Conservation (phyloP, 2,797 vertebrate species). For the Bryconaethiops microstoma region DNA sequence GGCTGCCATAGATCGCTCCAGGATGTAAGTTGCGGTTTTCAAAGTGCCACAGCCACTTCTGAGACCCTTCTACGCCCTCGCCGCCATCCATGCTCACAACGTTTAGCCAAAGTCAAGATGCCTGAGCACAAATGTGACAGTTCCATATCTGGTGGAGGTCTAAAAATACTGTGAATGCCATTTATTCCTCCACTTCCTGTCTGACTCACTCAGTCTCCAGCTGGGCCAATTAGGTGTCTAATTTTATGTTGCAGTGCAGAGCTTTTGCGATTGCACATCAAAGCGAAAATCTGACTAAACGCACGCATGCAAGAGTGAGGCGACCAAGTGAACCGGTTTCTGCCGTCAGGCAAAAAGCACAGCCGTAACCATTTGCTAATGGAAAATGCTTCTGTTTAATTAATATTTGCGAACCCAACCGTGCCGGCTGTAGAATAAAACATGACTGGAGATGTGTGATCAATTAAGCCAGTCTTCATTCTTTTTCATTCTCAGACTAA, state of each 20-base stretch:
- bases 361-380: constrained; percentile 12
- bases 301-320: constrained; percentile 19
- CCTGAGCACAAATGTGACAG: constrained; percentile 1
- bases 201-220: constrained; percentile 47
- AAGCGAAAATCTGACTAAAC: constrained; percentile 50
- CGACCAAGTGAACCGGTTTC: constrained; percentile 25
- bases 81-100: background rate
- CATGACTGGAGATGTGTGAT: background rate
- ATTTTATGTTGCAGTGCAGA: constrained; percentile 33
- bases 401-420: background rate
- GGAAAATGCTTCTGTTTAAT: constrained; percentile 33
- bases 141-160: constrained; percentile 2
- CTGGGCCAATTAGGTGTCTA: constrained; percentile 46
- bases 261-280: constrained; percentile 37
- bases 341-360: constrained; percentile 15
- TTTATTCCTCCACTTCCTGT: constrained; percentile 30
- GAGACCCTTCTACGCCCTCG: constrained; percentile 13
- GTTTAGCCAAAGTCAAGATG: constrained; percentile 2
- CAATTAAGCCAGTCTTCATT: constrained; percentile 20
- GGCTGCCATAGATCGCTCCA: background rate
- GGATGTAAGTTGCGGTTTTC: constrained; percentile 4
- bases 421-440: constrained; percentile 7
- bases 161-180: constrained; percentile 36
- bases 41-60: background rate
- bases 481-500: background rate